A percentile compares a stretch with the other conserved stretches of the same genome.
These are phyloP conservation scores for Ptychochromis oligacanthus DNA, from an alignment of 2,113 vertebrate genomes.

Conservation along the genomic window DNA sequence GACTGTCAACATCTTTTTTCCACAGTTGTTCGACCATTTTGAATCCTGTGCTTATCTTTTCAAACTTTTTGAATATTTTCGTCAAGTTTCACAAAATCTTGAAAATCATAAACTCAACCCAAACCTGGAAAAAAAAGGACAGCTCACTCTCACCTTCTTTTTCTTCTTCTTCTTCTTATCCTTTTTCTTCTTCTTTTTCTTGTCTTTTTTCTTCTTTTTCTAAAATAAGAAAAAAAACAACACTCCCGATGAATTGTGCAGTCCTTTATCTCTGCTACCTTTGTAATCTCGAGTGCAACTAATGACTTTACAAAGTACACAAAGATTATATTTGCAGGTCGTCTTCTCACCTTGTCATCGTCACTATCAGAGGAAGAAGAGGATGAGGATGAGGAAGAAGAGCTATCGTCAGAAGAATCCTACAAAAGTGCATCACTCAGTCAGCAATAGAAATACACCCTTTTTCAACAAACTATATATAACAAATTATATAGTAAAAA, in stretches of 20 bases:
- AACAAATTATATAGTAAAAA: no score
- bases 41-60: not conserved
- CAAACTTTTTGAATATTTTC: not conserved
- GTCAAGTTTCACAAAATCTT: not conserved
- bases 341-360: conserved; percentile 50
- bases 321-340: not conserved
- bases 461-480: no score
- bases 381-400: conserved; percentile 10
- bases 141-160: not conserved
- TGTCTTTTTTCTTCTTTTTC: conserved; percentile 40
- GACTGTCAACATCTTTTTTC: not conserved
- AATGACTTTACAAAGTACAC: not conserved
- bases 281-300: not conserved
- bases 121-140: not conserved
- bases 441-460: not conserved
- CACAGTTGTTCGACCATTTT: not conserved
- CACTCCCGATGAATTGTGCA: not conserved
- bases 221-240: not conserved
- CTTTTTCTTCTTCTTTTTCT: conserved; percentile 22
- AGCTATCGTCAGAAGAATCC: conserved; percentile 54
- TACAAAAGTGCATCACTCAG: conserved; percentile 15
- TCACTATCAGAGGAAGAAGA: conserved; percentile 64
- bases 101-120: not conserved
- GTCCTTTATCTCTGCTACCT: not conserved
- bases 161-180: conserved; percentile 36